Evolutionary conservation across 2,888 invertebrate genomes (phyloP).

Genomic region (Cheilosia pagana): DNA sequence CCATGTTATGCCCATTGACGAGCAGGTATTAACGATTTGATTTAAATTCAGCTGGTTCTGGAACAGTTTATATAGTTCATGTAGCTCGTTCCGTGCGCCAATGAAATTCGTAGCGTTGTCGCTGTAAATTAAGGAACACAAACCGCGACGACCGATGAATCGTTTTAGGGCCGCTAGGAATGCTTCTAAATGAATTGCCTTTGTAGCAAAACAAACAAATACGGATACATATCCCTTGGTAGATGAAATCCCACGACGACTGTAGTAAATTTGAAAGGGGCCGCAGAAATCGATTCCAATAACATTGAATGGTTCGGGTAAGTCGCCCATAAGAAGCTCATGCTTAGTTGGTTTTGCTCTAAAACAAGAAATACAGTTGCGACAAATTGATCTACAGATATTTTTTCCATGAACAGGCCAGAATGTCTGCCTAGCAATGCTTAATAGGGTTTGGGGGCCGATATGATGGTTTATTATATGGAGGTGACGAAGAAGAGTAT

Average conservation of each 20-base stretch:
- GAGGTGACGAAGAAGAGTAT: conserved; percentile 26
- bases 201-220: conserved; percentile 61
- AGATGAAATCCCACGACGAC: conserved; percentile 34
- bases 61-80: no score
- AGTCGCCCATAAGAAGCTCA: conserved; percentile 54
- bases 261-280: conserved; percentile 57
- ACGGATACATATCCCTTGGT: conserved; percentile 48
- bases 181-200: conserved; percentile 62
- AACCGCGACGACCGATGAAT: conserved; percentile 29
- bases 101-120: no score
- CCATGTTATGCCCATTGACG: conserved; percentile 49
- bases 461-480: conserved; percentile 78
- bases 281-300: conserved; percentile 62
- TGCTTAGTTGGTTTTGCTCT: conserved; percentile 40
- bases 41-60: conserved; percentile 25
- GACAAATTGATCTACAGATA: conserved; percentile 35
- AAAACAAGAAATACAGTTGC: conserved; percentile 52
- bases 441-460: conserved; percentile 75
- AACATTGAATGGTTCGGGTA: conserved; percentile 50
- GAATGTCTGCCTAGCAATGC: conserved; percentile 35
- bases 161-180: conserved; percentile 60
- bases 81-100: no score
- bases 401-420: conserved; percentile 45
- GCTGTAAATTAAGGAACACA: no score
- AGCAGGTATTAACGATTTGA: conserved; percentile 36